phyloP scores from a whole-genome alignment of 2,797 vertebrate genomes.

The Strix occidentalis region DNA sequence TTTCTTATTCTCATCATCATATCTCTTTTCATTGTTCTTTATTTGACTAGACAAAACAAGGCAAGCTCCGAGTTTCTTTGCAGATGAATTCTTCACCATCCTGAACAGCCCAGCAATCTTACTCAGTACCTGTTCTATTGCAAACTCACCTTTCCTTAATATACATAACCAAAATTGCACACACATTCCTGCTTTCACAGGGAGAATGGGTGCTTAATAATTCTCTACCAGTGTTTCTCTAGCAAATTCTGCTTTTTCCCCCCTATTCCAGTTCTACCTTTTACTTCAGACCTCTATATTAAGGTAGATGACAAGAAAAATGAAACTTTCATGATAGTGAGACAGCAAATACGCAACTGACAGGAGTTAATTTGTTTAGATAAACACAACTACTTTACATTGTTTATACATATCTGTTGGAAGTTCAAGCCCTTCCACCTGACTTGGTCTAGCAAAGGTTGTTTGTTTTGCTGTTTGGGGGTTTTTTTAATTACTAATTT shows the following conservation, averaged over 20 bases:
- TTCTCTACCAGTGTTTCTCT: background rate
- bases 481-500: background rate
- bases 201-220: background rate
- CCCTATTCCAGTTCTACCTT: background rate
- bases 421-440: background rate
- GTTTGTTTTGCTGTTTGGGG: background rate
- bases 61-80: background rate
- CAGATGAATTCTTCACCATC: background rate
- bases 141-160: background rate
- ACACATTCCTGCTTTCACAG: background rate
- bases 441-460: background rate
- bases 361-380: background rate
- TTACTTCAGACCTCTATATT: background rate
- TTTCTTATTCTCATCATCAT: background rate
- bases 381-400: background rate
- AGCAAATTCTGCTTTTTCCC: background rate
- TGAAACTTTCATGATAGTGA: background rate
- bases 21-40: background rate
- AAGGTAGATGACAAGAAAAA: background rate
- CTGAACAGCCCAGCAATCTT: background rate
- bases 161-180: background rate
- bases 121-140: background rate
- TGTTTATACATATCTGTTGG: background rate
- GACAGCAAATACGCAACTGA: background rate
- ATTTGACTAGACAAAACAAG: background rate